Evolutionary conservation across 2,888 invertebrate genomes (phyloP), one percentile per base, ranked within the genome.

Genomic region (Embidobia sp.): DNA sequence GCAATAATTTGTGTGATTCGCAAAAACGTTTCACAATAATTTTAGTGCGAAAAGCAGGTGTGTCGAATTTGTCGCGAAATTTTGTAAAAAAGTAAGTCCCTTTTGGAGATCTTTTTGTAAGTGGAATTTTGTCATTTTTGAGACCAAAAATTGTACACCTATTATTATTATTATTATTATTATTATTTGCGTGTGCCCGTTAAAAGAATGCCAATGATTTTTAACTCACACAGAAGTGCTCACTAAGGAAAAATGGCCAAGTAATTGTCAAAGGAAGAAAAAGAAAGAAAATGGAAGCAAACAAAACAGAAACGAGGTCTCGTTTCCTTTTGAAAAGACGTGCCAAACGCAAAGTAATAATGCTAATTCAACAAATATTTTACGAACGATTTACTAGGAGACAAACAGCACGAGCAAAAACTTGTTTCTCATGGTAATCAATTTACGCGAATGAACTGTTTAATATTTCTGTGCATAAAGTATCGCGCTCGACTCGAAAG

Each of bases 1-100:
- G 64, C 64, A 66, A 66, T 66, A 66, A 51, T 53, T 66, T 15
- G 40, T 35, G 64, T 33, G 53, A 44, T 33, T 44, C 15, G 66
- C 64, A 66, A 57, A 19, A 57, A 29, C 5, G 3, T 16, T 61
- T 35, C 7, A 37, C 11, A 48, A 61, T 59, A 59, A 44, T 59
- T 31, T 18, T 29, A 40, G 13, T 1, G 40, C 29, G 55, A 40
- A 27, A 42, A 55, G 18, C 42, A 1, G 10, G 19, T 10, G 2
- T 8, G 10, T 8, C 16, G 15, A 33, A 33, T 8, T 7, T 7
- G 40, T 26, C 22, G 15, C 11, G 5, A 18, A 26, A 40, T 3
- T 16, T 57, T 19, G 57, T 42, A 42, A 42, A 42, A 29, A 27
- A 5, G 44, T 26, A n/a, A 19, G 6, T 8, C 19, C 11, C 19